Base-by-base conservation (phyloP, 2,113 vertebrate genomes). In the Eulemur rufifrons region DNA sequence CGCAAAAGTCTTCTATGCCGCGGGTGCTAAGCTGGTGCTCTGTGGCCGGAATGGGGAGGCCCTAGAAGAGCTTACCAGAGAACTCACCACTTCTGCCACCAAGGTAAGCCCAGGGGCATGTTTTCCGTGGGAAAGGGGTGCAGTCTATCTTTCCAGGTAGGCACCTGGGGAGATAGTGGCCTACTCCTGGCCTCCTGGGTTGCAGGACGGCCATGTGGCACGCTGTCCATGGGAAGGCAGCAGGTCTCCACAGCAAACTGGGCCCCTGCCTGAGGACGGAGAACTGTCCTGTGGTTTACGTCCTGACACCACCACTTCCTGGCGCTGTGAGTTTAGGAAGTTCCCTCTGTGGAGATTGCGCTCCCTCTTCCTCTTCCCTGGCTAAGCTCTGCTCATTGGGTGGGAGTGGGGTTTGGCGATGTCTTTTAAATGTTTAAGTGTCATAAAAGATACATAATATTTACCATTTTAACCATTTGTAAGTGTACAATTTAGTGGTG, bases 1-100 rank as follows among this genome's bases (percentile, higher is more conserved):
- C 88, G 99, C 99, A 20, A 99, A 96, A 96, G 99, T 99, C 56
- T 99, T 99, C 97, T 99, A 99, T 0, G 98, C 99, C 15, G 99
- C 99, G 0, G 99, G 99, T 2, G 99, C 99, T 12, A 99, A 98
- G 74, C 97, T 99, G 86, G 99, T 99, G 86, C 98, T 99, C 50
- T 99, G 99, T 77, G 99, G 99, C 93, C 99, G 99, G 23, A 99
- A 99, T 88, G 91, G 96, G 1, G 96, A 97, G 94, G 99, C 99
- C 61, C 98, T 99, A 52, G 98, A 99, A 54, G 98, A 99, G 39
- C 95, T 99, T 61, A 98, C 98, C 34, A 97, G 98, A 97, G 98
- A 99, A 94, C 99, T 99, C 0, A 95, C 97, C 5, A 86, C 96
- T 0, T n/a, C 95, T 69, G 68, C 27, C 2, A 94, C 96, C n/a